Conservation (phyloP, 64 coral and sea anemone genomes). For the Astreopora myriophthalma region DNA sequence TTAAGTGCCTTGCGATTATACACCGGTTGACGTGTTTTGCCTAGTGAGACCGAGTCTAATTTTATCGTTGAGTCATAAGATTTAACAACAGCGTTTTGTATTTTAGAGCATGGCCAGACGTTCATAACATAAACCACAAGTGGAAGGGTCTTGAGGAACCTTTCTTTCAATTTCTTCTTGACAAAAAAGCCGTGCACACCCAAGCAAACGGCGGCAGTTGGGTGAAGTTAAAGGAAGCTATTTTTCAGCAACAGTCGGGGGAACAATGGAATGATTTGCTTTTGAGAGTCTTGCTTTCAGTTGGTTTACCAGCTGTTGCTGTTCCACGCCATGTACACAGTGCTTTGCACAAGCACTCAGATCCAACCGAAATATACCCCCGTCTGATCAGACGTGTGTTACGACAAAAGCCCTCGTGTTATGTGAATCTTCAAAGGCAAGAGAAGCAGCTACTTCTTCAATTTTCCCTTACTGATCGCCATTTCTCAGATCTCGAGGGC, state of each 20-base stretch:
- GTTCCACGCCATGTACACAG: conserved; percentile 58
- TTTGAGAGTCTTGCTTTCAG: conserved; percentile 3
- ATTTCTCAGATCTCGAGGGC: conserved; percentile 32
- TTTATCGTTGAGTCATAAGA: too few relatives aligned
- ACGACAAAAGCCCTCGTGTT: conserved; percentile 2
- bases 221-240: conserved; percentile 46
- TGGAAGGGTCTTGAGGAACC: conserved; percentile 69
- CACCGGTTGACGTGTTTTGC: too few relatives aligned
- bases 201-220: conserved; percentile 50
- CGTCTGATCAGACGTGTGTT: not conserved
- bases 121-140: conserved; percentile 42
- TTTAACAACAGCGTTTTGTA: too few relatives aligned
- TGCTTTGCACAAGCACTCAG: conserved; percentile 13
- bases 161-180: conserved; percentile 45
- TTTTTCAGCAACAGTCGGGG: conserved; percentile 40
- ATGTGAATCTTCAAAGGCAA: not conserved
- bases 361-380: conserved; percentile 5
- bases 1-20: too few relatives aligned
- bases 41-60: too few relatives aligned
- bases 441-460: conserved; percentile 65
- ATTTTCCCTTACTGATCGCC: conserved; percentile 53
- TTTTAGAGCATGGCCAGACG: conserved; percentile 65
- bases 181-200: conserved; percentile 46
- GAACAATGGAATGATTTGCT: not conserved
- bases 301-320: conserved; percentile 53